Base-by-base conservation (phyloP, 2,113 vertebrate species). In the Mastomys coucha region DNA sequence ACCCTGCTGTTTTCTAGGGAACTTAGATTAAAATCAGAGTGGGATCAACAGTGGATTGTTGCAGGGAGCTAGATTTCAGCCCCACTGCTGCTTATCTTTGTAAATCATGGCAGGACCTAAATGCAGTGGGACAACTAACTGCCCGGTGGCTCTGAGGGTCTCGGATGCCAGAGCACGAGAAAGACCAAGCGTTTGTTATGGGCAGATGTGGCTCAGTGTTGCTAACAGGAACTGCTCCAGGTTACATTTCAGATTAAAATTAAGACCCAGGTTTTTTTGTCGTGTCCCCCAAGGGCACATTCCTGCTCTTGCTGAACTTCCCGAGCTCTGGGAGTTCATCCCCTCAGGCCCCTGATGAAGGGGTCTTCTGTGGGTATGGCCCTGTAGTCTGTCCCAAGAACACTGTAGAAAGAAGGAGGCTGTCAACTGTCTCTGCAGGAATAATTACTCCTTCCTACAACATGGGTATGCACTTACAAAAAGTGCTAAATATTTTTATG, bases 401-500 rank as follows among this genome's bases (percentile, higher is more conserved):
- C 49, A 36, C n/a, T 60, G 20, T 84, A 60, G 51, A 91, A 87
- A 85, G 31, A 28, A 80, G 87, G 33, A 22, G 26, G 12, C 16
- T 31, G 28, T n/a, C 36, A 49, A 6, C 49, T 53, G 19, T 80
- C 63, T 92, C 65, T 24, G 3, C 1, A 10, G 56, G 84, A 72
- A 39, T 90, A 70, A 2, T 77, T 33, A 91, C 72, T 91, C 16
- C 49, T 88, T 72, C 60, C 90, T 78, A 31, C 12, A n/a, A 19
- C 16, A 51, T 6, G 72, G n/a, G 91, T 73, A 77, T 86, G 31
- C 76, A 96, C 14, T 89, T 76, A 49, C 24, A 96, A 28, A 16
- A 95, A 94, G 77, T 56, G 31, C 26, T 89, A 78, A 88, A 89
- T 88, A 39, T 53, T 24, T 81, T 88, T 88, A 33, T 91, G 70